Percentiles rank a stretch among this genome's conserved stretches.
Evolutionary conservation across 2,113 vertebrate genomes (phyloP).

Genomic region (Salvelinus fontinalis): DNA sequence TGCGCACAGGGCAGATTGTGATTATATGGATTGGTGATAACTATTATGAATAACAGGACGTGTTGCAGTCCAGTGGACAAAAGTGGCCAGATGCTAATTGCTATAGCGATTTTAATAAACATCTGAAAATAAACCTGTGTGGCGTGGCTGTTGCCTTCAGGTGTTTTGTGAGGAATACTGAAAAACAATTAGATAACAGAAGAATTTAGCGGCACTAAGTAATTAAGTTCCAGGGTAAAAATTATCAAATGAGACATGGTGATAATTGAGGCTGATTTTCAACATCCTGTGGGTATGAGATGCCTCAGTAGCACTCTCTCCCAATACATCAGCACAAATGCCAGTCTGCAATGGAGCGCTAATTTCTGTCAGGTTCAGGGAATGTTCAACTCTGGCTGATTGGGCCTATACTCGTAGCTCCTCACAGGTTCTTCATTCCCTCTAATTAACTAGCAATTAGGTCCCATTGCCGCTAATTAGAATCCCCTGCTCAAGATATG

Average conservation of each 20-base stretch:
- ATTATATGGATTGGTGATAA: neutral
- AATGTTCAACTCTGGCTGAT: conserved; percentile 1
- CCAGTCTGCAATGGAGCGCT: neutral
- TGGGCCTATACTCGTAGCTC: conserved; percentile 3
- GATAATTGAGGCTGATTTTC: conserved; percentile 23
- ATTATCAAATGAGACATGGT: conserved; percentile 25
- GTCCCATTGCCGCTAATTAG: conserved; percentile 43
- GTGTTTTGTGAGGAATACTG: neutral
- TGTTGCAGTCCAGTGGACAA: conserved; percentile 1
- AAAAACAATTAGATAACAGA: neutral
- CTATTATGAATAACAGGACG: neutral
- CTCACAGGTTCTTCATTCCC: conserved; percentile 12
- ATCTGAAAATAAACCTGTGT: neutral
- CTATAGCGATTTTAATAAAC: neutral
- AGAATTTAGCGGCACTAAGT: neutral
- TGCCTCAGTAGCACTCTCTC: neutral
- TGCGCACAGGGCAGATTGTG: neutral
- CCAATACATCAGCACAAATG: conserved; percentile 7
- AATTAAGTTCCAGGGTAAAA: conserved; percentile 21
- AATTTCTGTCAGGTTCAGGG: conserved; percentile 15
- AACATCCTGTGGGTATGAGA: neutral
- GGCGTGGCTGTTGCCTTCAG: neutral
- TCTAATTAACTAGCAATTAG: conserved; percentile 46
- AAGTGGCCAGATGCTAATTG: neutral
- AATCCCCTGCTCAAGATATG: conserved; percentile 22